Percentiles rank a stretch among this genome's conserved stretches.
These are phyloP conservation scores for Zoanthus sociatus DNA, from an alignment of 92 coral and sea anemone species.

Conservation along the genomic window DNA sequence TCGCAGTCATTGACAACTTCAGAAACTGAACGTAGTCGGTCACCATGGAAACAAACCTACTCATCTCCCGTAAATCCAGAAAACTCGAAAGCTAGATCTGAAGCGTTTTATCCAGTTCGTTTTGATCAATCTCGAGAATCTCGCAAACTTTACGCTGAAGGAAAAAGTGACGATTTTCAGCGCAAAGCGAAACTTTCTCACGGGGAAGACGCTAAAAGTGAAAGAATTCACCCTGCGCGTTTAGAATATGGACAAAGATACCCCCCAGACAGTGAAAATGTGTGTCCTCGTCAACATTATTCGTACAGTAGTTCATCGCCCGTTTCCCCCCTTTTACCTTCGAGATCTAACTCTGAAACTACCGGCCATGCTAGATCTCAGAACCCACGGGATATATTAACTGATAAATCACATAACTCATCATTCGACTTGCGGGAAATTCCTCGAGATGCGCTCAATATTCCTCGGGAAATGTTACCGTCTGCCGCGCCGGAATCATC, in stretches of 20 bases:
- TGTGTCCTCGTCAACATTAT: conserved; percentile 25
- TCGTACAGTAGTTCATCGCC: conserved; percentile 6
- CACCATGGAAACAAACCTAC: conserved; percentile 33
- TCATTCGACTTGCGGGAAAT: conserved; percentile 23
- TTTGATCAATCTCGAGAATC: conserved; percentile 37
- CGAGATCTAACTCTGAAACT: conserved; percentile 4
- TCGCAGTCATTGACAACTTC: conserved; percentile 29
- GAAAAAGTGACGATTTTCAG: conserved; percentile 29
- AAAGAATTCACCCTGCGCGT: conserved; percentile 2
- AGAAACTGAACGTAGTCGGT: conserved; percentile 37
- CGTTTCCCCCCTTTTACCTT: not conserved
- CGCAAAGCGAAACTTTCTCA: conserved; percentile 27
- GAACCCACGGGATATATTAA: conserved; percentile 3
- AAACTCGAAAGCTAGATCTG: conserved; percentile 22
- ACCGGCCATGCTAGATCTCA: conserved; percentile 1
- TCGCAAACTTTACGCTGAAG: conserved; percentile 19
- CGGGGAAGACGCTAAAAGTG: conserved; percentile 18
- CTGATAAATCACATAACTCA: conserved; percentile 5
- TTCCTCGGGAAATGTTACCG: not conserved
- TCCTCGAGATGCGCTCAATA: not conserved
- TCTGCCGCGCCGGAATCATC: conserved; percentile 17
- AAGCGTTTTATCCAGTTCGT: conserved; percentile 13
- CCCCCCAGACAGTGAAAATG: conserved; percentile 12
- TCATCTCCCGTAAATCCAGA: conserved; percentile 13
- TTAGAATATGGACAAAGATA: conserved; percentile 25